These are phyloP conservation scores for Falco naumanni DNA, from an alignment of 2,797 vertebrate genomes.

Conservation along the genomic window DNA sequence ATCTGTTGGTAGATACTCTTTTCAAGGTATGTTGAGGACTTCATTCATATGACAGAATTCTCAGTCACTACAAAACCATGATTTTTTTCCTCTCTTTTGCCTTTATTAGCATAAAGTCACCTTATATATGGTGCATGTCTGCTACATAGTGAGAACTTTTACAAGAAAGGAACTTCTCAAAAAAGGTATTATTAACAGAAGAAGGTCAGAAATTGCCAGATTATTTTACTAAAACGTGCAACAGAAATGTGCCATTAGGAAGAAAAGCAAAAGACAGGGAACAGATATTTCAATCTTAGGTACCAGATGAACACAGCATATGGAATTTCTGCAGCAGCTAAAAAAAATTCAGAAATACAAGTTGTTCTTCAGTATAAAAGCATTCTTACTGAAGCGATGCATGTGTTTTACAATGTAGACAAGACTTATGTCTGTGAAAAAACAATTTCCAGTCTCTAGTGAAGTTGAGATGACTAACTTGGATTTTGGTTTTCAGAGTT, in stretches of 20 bases:
- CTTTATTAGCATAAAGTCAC: not conserved
- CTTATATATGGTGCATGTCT: not conserved
- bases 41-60: not conserved
- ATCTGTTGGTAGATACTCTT: not conserved
- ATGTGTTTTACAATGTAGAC: not conserved
- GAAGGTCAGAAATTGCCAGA: not conserved
- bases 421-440: not conserved
- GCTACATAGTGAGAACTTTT: not conserved
- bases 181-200: not conserved
- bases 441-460: not conserved
- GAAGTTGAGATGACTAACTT: not conserved
- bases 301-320: not conserved
- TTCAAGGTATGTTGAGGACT: not conserved
- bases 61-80: not conserved
- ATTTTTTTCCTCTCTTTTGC: not conserved
- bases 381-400: not conserved
- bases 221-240: not conserved
- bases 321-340: not conserved
- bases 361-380: not conserved
- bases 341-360: not conserved
- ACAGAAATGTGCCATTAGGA: not conserved
- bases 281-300: not conserved
- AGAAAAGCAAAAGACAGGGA: not conserved
- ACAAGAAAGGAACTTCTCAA: not conserved
- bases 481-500: not conserved